Evolutionary conservation across 2,888 invertebrate genomes (phyloP), one percentile per base, ranked within the genome.

Genomic region (Cheilosia pagana): DNA sequence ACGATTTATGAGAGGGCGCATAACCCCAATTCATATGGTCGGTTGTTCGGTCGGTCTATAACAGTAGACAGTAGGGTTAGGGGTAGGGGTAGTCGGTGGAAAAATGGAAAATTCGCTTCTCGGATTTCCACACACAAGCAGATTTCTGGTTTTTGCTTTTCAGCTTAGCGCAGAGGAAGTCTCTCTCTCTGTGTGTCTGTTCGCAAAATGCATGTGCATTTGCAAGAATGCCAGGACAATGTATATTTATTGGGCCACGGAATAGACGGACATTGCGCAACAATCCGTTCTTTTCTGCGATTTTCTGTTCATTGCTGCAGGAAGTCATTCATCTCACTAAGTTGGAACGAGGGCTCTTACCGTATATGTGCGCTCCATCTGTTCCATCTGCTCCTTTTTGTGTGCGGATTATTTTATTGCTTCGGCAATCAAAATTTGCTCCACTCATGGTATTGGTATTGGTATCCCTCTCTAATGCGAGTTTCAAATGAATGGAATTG

Each of bases 271-370:
- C 81, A 79, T 85, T 85, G 85, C 81, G 81, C 85, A 81, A 85
- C 79, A 85, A 85, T 81, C 48, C 65, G 48, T 35, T 75, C 50
- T 59, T 59, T 76, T 71, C 43, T 75, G 65, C 48, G 79, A 85
- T 79, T 85, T 85, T 79, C 79, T 85, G 85, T 85, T 85, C 81
- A 85, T 85, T 75, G 85, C 81, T 67, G 71, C 85, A 85, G 85
- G 85, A 85, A 81, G 85, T 81, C 76, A 76, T 85, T 85, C 75
- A 71, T 85, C 85, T 79, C 75, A 60, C 72, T 65, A 70, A 85
- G 75, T 55, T 75, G 71, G 57, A 70, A 53, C 48, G 52, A 65
- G 28, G 41, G 63, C 50, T 63, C 50, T 63, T 43, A 35, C 50
- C 19, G 41, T 62, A 3, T n/a, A n/a, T 63, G 41, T 62, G 31